Evolutionary conservation across 2,888 invertebrate species (phyloP), one percentile per base, ranked within the genome.

Genomic region (Acleris sparsana): DNA sequence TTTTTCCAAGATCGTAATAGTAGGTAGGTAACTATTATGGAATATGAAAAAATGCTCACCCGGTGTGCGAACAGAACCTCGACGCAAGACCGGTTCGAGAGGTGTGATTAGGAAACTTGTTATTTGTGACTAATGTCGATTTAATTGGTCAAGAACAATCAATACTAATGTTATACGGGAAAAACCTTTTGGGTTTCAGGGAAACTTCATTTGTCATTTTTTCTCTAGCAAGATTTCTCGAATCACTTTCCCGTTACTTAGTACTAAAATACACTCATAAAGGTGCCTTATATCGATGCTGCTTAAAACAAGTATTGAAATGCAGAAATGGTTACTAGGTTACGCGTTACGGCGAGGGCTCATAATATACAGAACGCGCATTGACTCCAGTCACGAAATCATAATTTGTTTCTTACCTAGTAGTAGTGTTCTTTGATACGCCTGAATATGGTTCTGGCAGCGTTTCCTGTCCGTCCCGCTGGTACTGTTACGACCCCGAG

Each of bases 321-420:
- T 90, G 82, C 90, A 78, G 82, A 77, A 79, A 73, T 77, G 80
- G 92, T 92, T 87, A 86, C 92, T 91, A 89, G 86, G 92, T 80
- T 84, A 92, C 92, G 82, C 74, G 49, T 58, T 67, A 72, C 73
- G 69, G 56, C 74, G 75, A 75, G 71, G 77, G 70, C 78, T 71
- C n/a, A n/a, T n/a, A 76, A 72, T 78, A 71, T 75, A 79, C 79
- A 80, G 84, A 76, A 75, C 69, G 69, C 78, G 72, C 75, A 82
- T 79, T 75, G 77, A 71, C 68, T 73, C 71, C 71, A 75, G 82
- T 83, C 88, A 89, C 86, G 88, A 78, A 78, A 84, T 74, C 72
- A 72, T 61, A 56, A 61, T 46, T 25, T 25, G 13, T 39, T 39
- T 39, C 11, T 9, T 9, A 33, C 3, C 9, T 33, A 9, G 9